These are phyloP conservation scores for Perccottus glenii DNA, from an alignment of 2,113 vertebrate genomes.

Conservation along the genomic window DNA sequence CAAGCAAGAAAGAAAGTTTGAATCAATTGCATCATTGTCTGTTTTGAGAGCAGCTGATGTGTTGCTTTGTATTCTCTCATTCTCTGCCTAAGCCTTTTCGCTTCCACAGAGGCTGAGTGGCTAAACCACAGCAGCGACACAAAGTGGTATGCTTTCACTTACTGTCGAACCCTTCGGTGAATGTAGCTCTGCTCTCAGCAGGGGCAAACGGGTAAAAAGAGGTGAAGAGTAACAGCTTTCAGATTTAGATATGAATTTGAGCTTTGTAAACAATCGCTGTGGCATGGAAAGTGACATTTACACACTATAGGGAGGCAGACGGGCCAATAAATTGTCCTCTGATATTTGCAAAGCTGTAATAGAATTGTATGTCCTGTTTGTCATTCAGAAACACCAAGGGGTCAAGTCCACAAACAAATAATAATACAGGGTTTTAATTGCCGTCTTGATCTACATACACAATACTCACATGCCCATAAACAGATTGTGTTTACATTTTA, in stretches of 20 bases:
- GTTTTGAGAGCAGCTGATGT: constrained; percentile 37
- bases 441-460: not conserved
- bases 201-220: constrained; percentile 37
- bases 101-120: constrained; percentile 37
- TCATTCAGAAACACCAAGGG: not conserved
- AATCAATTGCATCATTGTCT: constrained; percentile 40
- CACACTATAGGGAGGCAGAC: constrained; percentile 6
- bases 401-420: no score
- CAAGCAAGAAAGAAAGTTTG: constrained; percentile 11
- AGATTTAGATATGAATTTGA: constrained; percentile 50
- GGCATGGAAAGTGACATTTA: constrained; percentile 33
- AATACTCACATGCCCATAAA: not conserved
- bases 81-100: constrained; percentile 21
- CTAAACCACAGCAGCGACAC: constrained; percentile 26
- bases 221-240: constrained; percentile 53
- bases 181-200: constrained; percentile 47
- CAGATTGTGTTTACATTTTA: not conserved
- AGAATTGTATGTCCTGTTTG: constrained; percentile 11
- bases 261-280: constrained; percentile 37
- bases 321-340: constrained; percentile 16
- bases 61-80: constrained; percentile 40
- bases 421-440: no score
- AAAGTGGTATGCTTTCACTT: constrained; percentile 48
- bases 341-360: constrained; percentile 20
- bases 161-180: constrained; percentile 50